Conservation (phyloP, 1,140 invertebrate genomes). For the Zaprionus gabonicus region DNA sequence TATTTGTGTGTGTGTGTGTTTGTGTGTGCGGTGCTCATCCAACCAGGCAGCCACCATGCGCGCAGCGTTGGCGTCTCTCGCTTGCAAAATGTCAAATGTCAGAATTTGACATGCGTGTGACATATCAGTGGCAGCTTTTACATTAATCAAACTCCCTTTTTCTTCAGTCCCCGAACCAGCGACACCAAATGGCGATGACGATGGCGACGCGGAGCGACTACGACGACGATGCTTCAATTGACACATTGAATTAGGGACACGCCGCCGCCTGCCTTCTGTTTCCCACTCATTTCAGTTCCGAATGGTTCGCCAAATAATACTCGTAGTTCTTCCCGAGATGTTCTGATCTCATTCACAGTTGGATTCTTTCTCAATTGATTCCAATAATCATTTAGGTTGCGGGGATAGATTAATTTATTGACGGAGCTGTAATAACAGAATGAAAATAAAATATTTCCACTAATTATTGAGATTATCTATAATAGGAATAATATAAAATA, state of each 20-base stretch:
- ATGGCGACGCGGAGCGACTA: constrained; percentile 36
- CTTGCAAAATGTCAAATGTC: constrained; percentile 85
- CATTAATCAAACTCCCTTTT: constrained; percentile 85
- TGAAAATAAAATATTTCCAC: too few species aligned
- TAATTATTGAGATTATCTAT: too few species aligned
- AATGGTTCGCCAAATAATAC: constrained; percentile 47
- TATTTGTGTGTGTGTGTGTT: neutral
- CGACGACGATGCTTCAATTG: constrained; percentile 60
- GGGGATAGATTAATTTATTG: constrained; percentile 20
- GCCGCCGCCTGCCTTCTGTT: constrained; percentile 65
- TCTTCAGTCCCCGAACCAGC: constrained; percentile 48
- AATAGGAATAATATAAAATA: too few species aligned
- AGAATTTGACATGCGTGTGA: constrained; percentile 84
- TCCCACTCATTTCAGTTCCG: constrained; percentile 32
- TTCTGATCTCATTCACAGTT: neutral
- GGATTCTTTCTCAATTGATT: neutral
- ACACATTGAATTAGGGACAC: constrained; percentile 81
- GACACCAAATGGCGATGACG: constrained; percentile 38
- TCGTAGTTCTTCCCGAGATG: neutral
- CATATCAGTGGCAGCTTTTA: constrained; percentile 85
- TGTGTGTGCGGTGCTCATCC: constrained; percentile 67
- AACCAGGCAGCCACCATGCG: constrained; percentile 61
- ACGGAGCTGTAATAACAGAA: neutral
- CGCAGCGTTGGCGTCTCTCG: constrained; percentile 61
- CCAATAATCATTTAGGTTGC: constrained; percentile 18